These are phyloP conservation scores for Coreius guichenoti DNA, from an alignment of 2,797 vertebrate genomes.

Conservation along the genomic window DNA sequence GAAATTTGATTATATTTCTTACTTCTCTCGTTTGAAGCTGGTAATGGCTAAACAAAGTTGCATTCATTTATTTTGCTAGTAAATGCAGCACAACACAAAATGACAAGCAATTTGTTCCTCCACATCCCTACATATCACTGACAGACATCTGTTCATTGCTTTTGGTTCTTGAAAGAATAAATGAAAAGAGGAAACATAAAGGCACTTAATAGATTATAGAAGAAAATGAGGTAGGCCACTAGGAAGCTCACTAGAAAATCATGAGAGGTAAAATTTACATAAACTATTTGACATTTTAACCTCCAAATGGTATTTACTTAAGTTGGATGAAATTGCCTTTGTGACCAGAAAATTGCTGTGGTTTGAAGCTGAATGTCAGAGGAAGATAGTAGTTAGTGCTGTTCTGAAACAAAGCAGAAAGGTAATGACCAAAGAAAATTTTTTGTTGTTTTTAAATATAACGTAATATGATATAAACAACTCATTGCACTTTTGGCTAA, in stretches of 20 bases:
- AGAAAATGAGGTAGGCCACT: constrained; percentile 32
- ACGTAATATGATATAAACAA: neutral
- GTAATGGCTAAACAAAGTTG: neutral
- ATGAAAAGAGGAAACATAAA: neutral
- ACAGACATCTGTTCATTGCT: constrained; percentile 22
- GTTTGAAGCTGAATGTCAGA: constrained; percentile 57
- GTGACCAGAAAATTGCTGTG: constrained; percentile 56
- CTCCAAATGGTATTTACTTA: constrained; percentile 51
- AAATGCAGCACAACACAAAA: constrained; percentile 22
- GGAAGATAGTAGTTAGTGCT: constrained; percentile 42
- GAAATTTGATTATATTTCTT: neutral
- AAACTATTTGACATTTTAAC: constrained; percentile 63
- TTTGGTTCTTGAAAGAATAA: constrained; percentile 28
- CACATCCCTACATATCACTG: constrained; percentile 7
- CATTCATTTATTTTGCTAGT: neutral
- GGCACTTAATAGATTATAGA: constrained; percentile 37
- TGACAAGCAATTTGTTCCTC: neutral
- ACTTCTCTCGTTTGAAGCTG: neutral
- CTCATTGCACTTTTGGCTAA: neutral
- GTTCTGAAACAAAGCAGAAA: constrained; percentile 37
- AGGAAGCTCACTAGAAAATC: constrained; percentile 30
- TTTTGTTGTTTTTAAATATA: constrained; percentile 8
- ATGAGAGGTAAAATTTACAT: constrained; percentile 55
- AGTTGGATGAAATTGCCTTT: constrained; percentile 58
- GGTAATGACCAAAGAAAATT: constrained; percentile 23